Percentiles rank a stretch among this genome's conserved stretches.
Evolutionary conservation across 2,888 invertebrate genomes (phyloP).

Genomic region (Xestia c-nigrum): DNA sequence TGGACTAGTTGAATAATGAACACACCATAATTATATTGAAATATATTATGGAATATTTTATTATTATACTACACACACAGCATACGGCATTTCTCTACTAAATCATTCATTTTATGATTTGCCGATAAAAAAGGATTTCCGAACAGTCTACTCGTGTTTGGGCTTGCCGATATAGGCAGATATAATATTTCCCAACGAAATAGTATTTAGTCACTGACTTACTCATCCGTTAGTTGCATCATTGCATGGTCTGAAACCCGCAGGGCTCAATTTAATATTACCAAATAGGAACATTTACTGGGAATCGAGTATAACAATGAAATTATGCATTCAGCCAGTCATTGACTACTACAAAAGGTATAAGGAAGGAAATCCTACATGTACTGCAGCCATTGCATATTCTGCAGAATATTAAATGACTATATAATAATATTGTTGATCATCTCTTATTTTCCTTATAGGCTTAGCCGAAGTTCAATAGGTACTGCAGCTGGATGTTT

Average conservation of each 20-base stretch:
- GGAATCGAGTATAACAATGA: background rate
- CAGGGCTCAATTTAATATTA: background rate
- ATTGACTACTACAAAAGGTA: background rate
- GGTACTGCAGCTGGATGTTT: background rate
- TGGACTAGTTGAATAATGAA: too few relatives aligned
- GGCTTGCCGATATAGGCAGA: background rate
- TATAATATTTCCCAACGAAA: background rate
- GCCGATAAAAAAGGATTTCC: too few relatives aligned
- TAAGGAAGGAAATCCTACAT: background rate
- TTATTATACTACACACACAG: too few relatives aligned
- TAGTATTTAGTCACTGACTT: background rate
- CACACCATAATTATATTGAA: too few relatives aligned
- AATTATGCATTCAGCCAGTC: background rate
- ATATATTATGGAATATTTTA: too few relatives aligned
- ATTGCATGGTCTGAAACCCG: background rate
- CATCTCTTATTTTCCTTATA: conserved; percentile 7
- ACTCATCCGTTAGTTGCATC: background rate
- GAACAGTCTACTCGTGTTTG: too few relatives aligned
- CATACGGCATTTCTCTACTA: too few relatives aligned
- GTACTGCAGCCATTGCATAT: background rate
- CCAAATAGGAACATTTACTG: background rate
- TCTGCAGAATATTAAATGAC: background rate
- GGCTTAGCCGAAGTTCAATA: too few relatives aligned
- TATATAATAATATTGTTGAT: too few relatives aligned
- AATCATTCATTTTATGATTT: too few relatives aligned